Base-by-base conservation (phyloP, 2,888 invertebrate genomes). In the Caenorhabditis japonica region DNA sequence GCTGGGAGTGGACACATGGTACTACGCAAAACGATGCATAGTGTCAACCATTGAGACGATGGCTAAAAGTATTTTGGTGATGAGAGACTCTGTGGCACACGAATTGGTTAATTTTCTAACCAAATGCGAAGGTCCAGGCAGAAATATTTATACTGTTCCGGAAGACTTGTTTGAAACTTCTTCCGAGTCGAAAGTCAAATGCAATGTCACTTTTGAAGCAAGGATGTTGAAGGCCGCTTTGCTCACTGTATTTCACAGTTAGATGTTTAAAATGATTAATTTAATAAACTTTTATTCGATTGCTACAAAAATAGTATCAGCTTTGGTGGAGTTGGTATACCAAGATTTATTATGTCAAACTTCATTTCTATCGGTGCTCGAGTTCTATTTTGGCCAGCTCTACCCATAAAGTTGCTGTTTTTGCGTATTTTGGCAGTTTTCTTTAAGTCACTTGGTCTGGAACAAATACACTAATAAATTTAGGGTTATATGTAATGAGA, bases 1-100 rank as follows among this genome's bases (percentile, higher is more conserved):
- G 87, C 91, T 99, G 8, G 97, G 97, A 15, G 95, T 96, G 0
- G 97, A 99, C 87, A 99, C 99, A 3, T 99, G 99, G 99, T 85
- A 76, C 64, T 86, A 85, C 75, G 82, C 81, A 8, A 85, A 85
- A 49, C 56, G 85, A 21, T 85, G 85, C 72, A 53, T 82, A 7
- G 62, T 83, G 25, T 79, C 74, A 2, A 56, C 75, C 13, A 72
- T 80, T 19, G 80, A 80, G 33, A 46, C 69, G 8, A 71, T 78
- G 51, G 71, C 77, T 34, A 76, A 77, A 91, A 95, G 83, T 91
- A 94, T 66, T 94, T 93, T 95, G 64, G 93, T 93, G 49, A 91
- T 94, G 53, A 92, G 93, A 87, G 95, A 96, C 89, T 91, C 92
- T 23, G 93, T 94, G 27, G 91, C 94, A 70, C 92, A 93, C 82